Conservation (phyloP, 2,888 invertebrate genomes). For the Hypolimnas misippus region DNA sequence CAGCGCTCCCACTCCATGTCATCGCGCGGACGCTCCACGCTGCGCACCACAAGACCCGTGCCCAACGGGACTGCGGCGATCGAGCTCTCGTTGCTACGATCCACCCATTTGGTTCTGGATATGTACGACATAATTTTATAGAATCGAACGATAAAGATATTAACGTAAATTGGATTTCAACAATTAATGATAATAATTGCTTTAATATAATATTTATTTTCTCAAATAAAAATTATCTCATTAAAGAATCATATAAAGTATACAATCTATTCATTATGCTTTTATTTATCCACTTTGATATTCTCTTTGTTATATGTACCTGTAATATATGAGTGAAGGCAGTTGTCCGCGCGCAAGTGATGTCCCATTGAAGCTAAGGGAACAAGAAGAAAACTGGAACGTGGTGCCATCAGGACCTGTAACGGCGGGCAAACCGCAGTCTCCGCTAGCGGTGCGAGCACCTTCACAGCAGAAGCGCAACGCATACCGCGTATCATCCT, state of each 20-base stretch:
- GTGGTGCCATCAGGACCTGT: constrained; percentile 96
- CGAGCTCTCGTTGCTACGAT: neutral
- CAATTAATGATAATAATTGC: no score
- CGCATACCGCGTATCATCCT: constrained; percentile 95
- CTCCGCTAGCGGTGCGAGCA: constrained; percentile 96
- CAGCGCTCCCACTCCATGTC: constrained; percentile 58
- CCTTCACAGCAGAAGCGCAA: constrained; percentile 94
- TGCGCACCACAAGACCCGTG: constrained; percentile 2
- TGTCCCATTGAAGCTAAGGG: constrained; percentile 98
- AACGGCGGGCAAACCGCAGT: constrained; percentile 94
- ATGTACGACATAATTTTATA: no score
- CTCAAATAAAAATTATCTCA: no score
- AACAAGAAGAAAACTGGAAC: constrained; percentile 95
- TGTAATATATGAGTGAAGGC: constrained; percentile 95
- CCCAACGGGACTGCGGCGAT: neutral
- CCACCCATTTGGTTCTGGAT: constrained; percentile 24
- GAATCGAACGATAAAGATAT: no score
- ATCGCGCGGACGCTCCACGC: constrained; percentile 43
- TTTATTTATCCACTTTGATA: no score
- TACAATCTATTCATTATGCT: no score
- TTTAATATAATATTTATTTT: no score
- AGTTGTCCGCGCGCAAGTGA: constrained; percentile 97
- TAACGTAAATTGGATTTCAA: no score
- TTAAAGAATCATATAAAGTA: no score
- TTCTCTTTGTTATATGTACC: constrained; percentile 71